Evolutionary conservation across 2,113 vertebrate species (phyloP).

Genomic region (Phasianus colchicus): DNA sequence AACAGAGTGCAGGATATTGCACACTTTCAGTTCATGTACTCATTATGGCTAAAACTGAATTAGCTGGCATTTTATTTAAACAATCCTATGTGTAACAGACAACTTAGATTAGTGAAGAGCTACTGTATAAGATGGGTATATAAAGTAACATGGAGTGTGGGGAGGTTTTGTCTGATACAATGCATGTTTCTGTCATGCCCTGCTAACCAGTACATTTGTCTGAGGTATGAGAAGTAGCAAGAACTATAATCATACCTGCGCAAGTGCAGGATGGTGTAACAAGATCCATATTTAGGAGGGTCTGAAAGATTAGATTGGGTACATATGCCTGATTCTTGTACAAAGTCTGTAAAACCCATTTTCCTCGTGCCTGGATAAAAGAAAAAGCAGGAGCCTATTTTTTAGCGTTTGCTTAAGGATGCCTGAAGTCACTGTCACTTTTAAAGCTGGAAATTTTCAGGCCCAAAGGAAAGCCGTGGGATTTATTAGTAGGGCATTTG

Average conservation of each 20-base stretch:
- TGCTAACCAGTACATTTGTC: background rate
- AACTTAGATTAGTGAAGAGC: background rate
- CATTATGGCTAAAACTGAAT: constrained; percentile 21
- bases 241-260: background rate
- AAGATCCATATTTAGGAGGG: background rate
- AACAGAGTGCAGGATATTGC: background rate
- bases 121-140: background rate
- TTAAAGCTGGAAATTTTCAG: background rate
- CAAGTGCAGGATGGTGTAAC: background rate
- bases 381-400: background rate
- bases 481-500: background rate
- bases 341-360: background rate
- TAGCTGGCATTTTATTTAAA: constrained; percentile 13
- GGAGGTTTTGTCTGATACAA: background rate
- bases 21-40: background rate
- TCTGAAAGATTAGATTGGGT: background rate
- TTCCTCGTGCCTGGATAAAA: background rate
- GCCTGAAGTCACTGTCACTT: background rate
- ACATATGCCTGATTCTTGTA: background rate
- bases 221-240: background rate
- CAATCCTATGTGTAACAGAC: background rate
- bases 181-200: background rate
- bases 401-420: background rate
- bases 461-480: background rate
- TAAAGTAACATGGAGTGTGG: background rate